These are phyloP conservation scores for Crenichthys baileyi DNA, from an alignment of 2,797 vertebrate species.

Conservation along the genomic window DNA sequence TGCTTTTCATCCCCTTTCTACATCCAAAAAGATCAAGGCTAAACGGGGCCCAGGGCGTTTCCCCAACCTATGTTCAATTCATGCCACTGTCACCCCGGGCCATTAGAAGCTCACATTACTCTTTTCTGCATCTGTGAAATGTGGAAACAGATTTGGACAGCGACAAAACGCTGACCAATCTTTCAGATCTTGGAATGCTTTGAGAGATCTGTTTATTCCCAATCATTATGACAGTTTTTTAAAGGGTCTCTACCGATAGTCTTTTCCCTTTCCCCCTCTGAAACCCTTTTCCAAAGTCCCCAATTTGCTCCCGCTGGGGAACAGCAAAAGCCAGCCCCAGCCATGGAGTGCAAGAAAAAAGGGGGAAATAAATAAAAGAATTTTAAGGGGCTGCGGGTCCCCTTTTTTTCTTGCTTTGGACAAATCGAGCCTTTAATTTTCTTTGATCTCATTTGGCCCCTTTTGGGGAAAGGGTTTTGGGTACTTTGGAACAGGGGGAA, in stretches of 20 bases:
- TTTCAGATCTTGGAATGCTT: slow-evolving; percentile 48
- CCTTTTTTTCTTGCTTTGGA: too few species aligned
- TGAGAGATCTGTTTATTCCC: slow-evolving; percentile 61
- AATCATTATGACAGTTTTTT: slow-evolving; percentile 72
- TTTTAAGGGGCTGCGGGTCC: too few species aligned
- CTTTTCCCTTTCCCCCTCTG: too few species aligned
- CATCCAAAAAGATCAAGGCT: slow-evolving; percentile 53
- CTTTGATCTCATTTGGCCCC: slow-evolving; percentile 89
- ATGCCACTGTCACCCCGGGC: slow-evolving; percentile 41
- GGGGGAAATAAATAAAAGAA: too few species aligned
- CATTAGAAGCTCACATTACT: slow-evolving; percentile 54
- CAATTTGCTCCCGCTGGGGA: too few species aligned
- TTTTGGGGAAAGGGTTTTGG: slow-evolving; percentile 78
- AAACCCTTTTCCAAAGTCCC: too few species aligned
- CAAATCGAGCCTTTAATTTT: too few species aligned
- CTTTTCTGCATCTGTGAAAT: slow-evolving; percentile 35
- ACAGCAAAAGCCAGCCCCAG: too few species aligned
- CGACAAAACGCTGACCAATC: slow-evolving; percentile 49
- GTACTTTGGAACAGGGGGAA: slow-evolving; percentile 75
- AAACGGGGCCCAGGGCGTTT: slow-evolving; percentile 54
- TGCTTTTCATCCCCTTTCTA: too few species aligned
- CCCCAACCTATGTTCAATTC: slow-evolving; percentile 43
- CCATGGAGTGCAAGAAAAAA: slow-evolving; percentile 72
- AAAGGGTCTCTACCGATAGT: too few species aligned
- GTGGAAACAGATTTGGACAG: slow-evolving; percentile 60